phyloP scores from a whole-genome alignment of 2,888 invertebrate genomes.

The Tetanocera ferruginea region DNA sequence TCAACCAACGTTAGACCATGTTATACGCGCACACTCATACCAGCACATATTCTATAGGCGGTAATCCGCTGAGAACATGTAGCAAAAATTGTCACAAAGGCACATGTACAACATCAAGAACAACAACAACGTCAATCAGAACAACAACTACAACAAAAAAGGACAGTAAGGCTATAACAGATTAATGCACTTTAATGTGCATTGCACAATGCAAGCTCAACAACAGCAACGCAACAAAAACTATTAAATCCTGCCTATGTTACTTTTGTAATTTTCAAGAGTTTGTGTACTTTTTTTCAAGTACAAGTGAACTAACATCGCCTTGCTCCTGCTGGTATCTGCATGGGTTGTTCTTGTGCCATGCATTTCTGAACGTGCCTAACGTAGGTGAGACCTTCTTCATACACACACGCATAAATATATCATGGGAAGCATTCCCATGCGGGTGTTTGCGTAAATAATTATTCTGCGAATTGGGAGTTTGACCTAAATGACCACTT shows the following conservation, averaged over 20 bases:
- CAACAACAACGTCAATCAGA: neutral
- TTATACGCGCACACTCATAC: neutral
- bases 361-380: no score
- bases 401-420: neutral
- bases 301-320: no score
- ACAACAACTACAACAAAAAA: neutral
- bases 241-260: neutral
- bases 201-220: constrained; percentile 4
- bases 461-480: neutral
- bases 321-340: neutral
- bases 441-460: constrained; percentile 31
- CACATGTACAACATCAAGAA: neutral
- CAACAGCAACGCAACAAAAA: neutral
- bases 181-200: neutral
- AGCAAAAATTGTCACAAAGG: constrained; percentile 32
- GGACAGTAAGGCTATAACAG: neutral
- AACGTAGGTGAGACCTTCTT: no score
- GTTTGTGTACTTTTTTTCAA: neutral
- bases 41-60: neutral
- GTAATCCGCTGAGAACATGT: constrained; percentile 36
- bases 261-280: neutral
- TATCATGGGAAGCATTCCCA: constrained; percentile 7
- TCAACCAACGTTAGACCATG: neutral
- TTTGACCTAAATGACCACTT: neutral
- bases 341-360: no score